phyloP scores from a whole-genome alignment of 1,140 invertebrate genomes.

The Drosophila orosa region DNA sequence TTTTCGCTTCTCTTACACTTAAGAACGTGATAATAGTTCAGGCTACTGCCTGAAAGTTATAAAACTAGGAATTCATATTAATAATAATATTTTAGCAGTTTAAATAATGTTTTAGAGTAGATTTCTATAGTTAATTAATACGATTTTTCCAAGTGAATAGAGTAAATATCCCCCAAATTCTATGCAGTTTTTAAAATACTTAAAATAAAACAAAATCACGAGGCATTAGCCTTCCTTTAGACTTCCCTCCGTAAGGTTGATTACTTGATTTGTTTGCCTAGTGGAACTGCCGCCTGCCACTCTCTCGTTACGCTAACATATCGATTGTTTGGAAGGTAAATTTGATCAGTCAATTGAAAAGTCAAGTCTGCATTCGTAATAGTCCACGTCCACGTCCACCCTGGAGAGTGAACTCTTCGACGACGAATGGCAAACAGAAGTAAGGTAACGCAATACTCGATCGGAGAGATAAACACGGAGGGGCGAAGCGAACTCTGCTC shows the following conservation, averaged over 20 bases:
- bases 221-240: not conserved
- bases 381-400: slow-evolving; percentile 25
- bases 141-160: too few relatives aligned
- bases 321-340: slow-evolving; percentile 42
- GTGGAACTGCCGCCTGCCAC: not conserved
- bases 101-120: too few relatives aligned
- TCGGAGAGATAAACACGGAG: slow-evolving; percentile 12
- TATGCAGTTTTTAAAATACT: too few relatives aligned
- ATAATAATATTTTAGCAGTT: not conserved
- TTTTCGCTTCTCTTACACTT: not conserved
- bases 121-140: too few relatives aligned
- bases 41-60: not conserved
- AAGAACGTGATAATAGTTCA: not conserved
- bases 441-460: slow-evolving; percentile 39
- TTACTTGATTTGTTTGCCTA: slow-evolving; percentile 7
- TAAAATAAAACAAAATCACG: not conserved
- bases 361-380: slow-evolving; percentile 30
- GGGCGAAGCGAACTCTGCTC: slow-evolving; percentile 11
- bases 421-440: slow-evolving; percentile 3
- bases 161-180: too few relatives aligned
- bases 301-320: slow-evolving; percentile 40
- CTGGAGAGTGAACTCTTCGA: slow-evolving; percentile 24
- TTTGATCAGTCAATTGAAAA: slow-evolving; percentile 45
- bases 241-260: not conserved
- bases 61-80: not conserved